Percentiles rank a stretch among this genome's conserved stretches.
phyloP scores from a whole-genome alignment of 2,797 vertebrate genomes.

The Rhynchonycteris naso region DNA sequence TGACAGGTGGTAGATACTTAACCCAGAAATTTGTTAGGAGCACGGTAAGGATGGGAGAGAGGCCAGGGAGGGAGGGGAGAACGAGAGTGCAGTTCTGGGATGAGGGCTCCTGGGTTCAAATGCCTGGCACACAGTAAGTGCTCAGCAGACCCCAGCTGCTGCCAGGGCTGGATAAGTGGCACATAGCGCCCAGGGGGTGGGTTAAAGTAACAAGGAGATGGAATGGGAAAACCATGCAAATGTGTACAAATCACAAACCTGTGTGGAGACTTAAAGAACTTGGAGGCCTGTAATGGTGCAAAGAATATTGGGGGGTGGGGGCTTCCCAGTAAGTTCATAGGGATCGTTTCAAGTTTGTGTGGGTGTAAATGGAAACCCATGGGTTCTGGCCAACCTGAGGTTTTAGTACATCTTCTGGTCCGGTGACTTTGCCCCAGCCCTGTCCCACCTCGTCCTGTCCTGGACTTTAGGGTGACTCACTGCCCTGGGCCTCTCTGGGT shows the following conservation, averaged over 20 bases:
- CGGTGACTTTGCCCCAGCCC: neutral
- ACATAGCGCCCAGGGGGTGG: rapidly evolving
- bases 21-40: neutral
- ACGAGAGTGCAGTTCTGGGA: no score
- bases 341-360: neutral
- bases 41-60: no score
- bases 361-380: rapidly evolving
- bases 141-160: neutral
- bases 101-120: neutral
- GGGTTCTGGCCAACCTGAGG: neutral
- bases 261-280: neutral
- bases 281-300: neutral
- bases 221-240: rapidly evolving
- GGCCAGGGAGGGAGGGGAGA: rapidly evolving
- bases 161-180: neutral
- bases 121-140: neutral
- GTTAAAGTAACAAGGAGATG: neutral
- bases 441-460: no score
- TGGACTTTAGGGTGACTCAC: neutral
- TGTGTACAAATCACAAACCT: neutral
- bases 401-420: neutral
- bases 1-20: neutral
- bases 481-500: neutral
- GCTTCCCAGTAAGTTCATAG: neutral
- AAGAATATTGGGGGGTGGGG: neutral